phyloP scores from a whole-genome alignment of 2,113 vertebrate genomes.

The Hiodon tergisus region DNA sequence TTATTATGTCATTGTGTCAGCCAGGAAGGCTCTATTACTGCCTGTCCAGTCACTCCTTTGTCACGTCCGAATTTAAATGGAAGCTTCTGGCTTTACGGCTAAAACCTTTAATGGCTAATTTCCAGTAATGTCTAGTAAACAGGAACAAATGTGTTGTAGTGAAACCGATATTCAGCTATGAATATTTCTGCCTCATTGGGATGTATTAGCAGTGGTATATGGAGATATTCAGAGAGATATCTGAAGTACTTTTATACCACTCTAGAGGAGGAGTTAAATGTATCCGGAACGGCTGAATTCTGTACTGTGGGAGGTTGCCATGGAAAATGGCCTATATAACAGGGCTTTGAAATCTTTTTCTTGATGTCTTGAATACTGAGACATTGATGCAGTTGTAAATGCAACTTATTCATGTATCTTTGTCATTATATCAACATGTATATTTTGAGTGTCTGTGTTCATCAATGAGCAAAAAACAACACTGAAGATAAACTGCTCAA shows the following conservation, averaged over 20 bases:
- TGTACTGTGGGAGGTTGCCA: neutral
- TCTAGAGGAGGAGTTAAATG: neutral
- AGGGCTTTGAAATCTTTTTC: neutral
- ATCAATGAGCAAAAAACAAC: too few relatives aligned
- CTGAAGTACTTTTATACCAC: neutral
- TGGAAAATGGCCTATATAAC: neutral
- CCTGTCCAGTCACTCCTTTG: neutral
- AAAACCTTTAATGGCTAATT: slow-evolving; percentile 9
- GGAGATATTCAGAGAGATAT: neutral
- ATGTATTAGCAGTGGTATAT: neutral
- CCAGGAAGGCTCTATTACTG: slow-evolving; percentile 2
- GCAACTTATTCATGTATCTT: neutral
- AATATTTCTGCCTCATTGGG: neutral
- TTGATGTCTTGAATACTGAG: neutral
- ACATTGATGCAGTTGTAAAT: too few relatives aligned
- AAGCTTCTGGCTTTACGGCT: neutral
- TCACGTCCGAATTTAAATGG: neutral
- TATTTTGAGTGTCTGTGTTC: too few relatives aligned
- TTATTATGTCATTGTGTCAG: neutral
- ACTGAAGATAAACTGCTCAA: neutral
- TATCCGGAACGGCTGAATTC: neutral
- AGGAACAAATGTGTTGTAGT: slow-evolving; percentile 2
- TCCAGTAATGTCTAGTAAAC: slow-evolving; percentile 1
- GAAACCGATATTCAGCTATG: neutral
- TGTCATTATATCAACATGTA: neutral